Evolutionary conservation across 2,113 vertebrate species (phyloP).

Genomic region (Callipepla squamata): DNA sequence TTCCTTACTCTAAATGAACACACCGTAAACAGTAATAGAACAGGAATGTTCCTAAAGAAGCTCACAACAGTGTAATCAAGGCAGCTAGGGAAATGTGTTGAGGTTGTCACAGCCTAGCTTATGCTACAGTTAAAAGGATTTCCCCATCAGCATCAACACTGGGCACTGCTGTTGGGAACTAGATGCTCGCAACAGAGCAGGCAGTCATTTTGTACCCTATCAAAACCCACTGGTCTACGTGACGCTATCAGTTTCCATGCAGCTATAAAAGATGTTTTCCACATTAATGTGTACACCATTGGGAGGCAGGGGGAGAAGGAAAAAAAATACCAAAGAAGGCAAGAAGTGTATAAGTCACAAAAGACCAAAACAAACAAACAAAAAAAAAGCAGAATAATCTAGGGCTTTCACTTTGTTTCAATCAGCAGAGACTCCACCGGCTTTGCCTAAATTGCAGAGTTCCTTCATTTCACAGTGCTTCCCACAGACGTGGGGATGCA

Average conservation of each 20-base stretch:
- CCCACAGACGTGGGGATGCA: background rate
- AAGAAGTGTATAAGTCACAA: background rate
- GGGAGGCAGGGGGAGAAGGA: background rate
- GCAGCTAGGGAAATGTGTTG: accelerated
- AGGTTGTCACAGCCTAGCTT: background rate
- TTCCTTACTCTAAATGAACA: background rate
- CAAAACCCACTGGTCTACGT: background rate
- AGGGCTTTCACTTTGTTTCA: background rate
- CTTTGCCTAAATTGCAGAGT: background rate
- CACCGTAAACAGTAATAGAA: background rate
- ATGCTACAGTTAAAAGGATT: background rate
- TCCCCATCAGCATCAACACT: background rate
- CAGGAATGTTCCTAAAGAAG: background rate
- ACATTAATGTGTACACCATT: background rate
- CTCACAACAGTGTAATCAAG: background rate
- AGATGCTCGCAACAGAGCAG: background rate
- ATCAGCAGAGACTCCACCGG: background rate
- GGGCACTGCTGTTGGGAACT: background rate
- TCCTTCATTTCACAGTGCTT: background rate
- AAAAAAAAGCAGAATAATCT: background rate
- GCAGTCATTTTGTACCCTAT: background rate
- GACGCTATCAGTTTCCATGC: background rate
- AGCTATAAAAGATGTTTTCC: background rate
- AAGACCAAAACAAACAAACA: background rate
- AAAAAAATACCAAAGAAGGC: background rate